A percentile compares a stretch with the other conserved stretches of the same genome.
Evolutionary conservation across 2,113 vertebrate species (phyloP).

Genomic region (Callopanchax toddi): DNA sequence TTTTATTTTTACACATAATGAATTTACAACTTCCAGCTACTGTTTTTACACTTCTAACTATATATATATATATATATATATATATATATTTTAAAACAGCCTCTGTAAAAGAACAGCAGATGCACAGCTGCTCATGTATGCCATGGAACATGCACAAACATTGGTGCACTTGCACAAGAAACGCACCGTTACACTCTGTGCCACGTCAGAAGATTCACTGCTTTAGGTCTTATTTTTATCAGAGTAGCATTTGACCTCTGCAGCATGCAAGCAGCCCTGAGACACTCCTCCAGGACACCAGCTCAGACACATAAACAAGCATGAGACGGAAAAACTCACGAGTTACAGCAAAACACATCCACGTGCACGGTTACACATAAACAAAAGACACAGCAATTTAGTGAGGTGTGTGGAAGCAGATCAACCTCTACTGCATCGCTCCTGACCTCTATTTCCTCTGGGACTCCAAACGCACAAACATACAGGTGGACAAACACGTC

Average conservation of each 20-base stretch:
- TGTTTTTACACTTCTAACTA: no score
- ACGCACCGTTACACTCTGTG: background rate
- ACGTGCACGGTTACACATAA: background rate
- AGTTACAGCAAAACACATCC: background rate
- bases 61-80: no score
- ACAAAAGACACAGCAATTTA: background rate
- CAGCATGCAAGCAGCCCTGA: conserved; percentile 5
- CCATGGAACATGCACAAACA: background rate
- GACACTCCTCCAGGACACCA: conserved; percentile 10
- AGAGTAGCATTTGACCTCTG: conserved; percentile 36
- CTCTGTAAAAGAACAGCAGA: background rate
- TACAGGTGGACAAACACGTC: conserved; percentile 23
- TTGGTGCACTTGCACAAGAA: background rate
- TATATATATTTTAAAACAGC: conserved; percentile 5
- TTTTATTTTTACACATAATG: no score
- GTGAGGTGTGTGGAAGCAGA: conserved; percentile 9
- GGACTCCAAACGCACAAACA: conserved; percentile 12
- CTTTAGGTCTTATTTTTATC: conserved; percentile 11
- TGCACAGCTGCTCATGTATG: background rate
- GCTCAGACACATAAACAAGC: conserved; percentile 1
- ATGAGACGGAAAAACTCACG: background rate
- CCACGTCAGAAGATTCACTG: background rate
- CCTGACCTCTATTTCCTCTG: conserved; percentile 40
- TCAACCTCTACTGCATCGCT: conserved; percentile 14
- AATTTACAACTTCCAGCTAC: no score